These are phyloP conservation scores for Bimastos eiseni DNA, from an alignment of 2,888 invertebrate genomes.

Conservation along the genomic window DNA sequence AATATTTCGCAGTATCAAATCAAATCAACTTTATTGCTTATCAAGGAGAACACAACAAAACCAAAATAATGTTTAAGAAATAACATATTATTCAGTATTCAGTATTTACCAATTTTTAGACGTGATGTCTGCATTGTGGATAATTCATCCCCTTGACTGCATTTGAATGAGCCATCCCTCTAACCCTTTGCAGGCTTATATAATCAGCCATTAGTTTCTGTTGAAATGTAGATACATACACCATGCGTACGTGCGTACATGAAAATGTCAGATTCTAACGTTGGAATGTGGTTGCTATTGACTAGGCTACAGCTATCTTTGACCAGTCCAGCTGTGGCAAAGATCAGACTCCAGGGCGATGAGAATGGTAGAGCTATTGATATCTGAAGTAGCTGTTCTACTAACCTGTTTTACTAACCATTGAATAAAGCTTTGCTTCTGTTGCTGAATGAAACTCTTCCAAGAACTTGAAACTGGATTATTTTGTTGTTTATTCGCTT, in stretches of 20 bases:
- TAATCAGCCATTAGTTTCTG: background rate
- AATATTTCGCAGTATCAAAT: too few species aligned
- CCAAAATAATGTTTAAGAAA: background rate
- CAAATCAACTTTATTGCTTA: background rate
- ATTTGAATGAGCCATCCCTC: too few species aligned
- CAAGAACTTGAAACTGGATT: background rate
- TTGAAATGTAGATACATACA: background rate
- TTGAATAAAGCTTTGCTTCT: background rate
- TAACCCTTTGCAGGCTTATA: background rate
- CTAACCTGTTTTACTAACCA: background rate
- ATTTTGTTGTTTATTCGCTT: background rate
- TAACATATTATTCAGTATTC: background rate
- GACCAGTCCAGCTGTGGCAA: conserved; percentile 21
- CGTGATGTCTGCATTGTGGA: background rate
- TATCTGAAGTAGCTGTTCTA: background rate
- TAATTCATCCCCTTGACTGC: too few species aligned
- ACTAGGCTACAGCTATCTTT: conserved; percentile 10
- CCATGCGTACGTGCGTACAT: too few species aligned
- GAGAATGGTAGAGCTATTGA: background rate
- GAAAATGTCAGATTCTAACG: background rate
- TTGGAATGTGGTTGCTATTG: conserved; percentile 10
- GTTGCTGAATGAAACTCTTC: background rate
- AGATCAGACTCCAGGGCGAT: background rate
- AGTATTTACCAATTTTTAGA: background rate
- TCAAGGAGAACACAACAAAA: too few species aligned